Evolutionary conservation across 2,888 invertebrate species (phyloP).

Genomic region (Ophion obscuratus): DNA sequence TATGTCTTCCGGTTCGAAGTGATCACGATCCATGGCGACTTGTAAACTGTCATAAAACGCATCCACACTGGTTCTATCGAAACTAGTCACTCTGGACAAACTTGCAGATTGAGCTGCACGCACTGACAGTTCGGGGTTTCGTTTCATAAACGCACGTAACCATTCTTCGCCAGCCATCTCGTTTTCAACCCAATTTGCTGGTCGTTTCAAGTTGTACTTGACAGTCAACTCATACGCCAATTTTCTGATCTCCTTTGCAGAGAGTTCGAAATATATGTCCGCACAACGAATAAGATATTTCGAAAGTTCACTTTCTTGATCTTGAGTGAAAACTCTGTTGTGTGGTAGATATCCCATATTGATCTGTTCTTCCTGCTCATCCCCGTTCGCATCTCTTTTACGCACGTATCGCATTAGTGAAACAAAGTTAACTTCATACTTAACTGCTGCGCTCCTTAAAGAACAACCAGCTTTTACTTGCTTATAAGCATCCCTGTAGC

Average conservation of each 20-base stretch:
- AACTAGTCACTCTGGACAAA: constrained; percentile 34
- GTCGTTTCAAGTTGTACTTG: background rate
- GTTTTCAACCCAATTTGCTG: background rate
- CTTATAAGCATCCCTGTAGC: too few relatives aligned
- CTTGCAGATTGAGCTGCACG: constrained; percentile 52
- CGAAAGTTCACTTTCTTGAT: too few relatives aligned
- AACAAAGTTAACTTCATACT: too few relatives aligned
- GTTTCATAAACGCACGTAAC: constrained; percentile 25
- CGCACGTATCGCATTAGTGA: too few relatives aligned
- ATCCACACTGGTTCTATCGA: constrained; percentile 37
- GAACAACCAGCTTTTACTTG: too few relatives aligned
- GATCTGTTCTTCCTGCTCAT: too few relatives aligned
- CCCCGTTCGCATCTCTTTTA: too few relatives aligned
- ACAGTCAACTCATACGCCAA: background rate
- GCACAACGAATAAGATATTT: background rate
- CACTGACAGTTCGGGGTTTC: constrained; percentile 46
- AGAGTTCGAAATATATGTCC: background rate
- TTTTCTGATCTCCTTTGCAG: background rate
- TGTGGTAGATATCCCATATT: too few relatives aligned
- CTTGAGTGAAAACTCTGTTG: too few relatives aligned
- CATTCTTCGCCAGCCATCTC: constrained; percentile 27
- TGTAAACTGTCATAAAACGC: background rate
- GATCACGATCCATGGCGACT: constrained; percentile 24
- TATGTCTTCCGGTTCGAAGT: too few relatives aligned
- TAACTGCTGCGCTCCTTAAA: too few relatives aligned